These are phyloP conservation scores for Ceyx melanurus DNA, from an alignment of 2,113 vertebrate species.

Conservation along the genomic window DNA sequence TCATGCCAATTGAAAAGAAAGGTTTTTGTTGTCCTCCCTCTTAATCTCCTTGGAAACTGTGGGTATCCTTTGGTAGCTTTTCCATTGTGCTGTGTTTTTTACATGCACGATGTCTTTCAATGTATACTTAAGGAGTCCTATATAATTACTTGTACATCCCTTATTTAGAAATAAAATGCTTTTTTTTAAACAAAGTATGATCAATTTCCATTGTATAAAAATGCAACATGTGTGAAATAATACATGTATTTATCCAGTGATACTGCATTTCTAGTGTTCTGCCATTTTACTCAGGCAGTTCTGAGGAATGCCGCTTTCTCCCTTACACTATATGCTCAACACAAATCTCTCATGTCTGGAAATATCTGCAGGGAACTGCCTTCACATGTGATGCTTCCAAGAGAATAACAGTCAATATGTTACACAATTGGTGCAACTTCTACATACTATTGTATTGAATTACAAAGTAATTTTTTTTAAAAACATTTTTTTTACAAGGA, in stretches of 20 bases:
- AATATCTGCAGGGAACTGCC: neutral
- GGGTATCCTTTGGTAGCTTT: constrained; percentile 9
- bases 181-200: neutral
- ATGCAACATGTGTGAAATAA: neutral
- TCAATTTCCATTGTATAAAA: neutral
- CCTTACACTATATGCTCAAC: neutral
- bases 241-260: neutral
- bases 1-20: neutral
- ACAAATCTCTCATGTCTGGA: neutral
- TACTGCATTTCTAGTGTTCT: neutral
- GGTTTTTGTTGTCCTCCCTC: neutral
- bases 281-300: constrained; percentile 18
- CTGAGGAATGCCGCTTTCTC: neutral
- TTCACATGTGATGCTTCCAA: neutral
- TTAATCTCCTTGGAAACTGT: constrained; percentile 61
- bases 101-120: neutral
- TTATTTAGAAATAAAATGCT: neutral
- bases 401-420: neutral
- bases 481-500: neutral
- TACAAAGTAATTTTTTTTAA: neutral
- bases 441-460: neutral
- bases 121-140: neutral
- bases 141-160: neutral
- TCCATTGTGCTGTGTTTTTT: neutral
- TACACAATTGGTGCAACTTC: neutral